Evolutionary conservation across 2,113 vertebrate genomes (phyloP).

Genomic region (Speoplatyrhinus poulsoni): DNA sequence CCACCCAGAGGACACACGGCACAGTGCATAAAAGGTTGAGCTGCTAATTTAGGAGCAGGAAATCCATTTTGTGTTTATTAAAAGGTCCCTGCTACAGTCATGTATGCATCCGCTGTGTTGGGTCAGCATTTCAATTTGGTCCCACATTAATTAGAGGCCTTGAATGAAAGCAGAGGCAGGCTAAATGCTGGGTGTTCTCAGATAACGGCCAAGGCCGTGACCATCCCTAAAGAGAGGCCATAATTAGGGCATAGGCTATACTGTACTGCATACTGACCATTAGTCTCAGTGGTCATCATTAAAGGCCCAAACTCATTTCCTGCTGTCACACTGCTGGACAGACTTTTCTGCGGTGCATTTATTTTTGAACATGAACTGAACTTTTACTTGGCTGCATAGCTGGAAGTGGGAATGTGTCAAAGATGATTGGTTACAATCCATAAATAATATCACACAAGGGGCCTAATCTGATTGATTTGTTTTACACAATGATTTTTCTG

Average conservation of each 20-base stretch:
- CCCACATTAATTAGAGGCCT: constrained; percentile 59
- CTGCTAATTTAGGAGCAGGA: constrained; percentile 38
- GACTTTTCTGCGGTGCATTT: constrained; percentile 19
- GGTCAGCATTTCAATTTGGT: constrained; percentile 60
- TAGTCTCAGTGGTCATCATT: constrained; percentile 45
- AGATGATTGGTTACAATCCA: no score
- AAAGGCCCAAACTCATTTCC: constrained; percentile 3
- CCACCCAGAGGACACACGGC: constrained; percentile 49
- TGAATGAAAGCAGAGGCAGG: constrained; percentile 37
- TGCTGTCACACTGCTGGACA: no score
- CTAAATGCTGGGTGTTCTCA: constrained; percentile 33
- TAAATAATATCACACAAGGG: no score
- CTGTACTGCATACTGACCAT: constrained; percentile 26
- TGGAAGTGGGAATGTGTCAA: no score
- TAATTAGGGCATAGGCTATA: constrained; percentile 72
- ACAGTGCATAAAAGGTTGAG: constrained; percentile 36
- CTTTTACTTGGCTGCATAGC: no score
- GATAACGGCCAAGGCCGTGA: constrained; percentile 46
- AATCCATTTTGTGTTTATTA: constrained; percentile 45
- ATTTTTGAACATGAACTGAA: constrained; percentile 1
- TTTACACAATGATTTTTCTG: no score
- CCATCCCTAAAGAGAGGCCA: constrained; percentile 45
- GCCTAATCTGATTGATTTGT: no score
- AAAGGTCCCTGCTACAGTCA: constrained; percentile 35
- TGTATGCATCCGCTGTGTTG: constrained; percentile 31